These are phyloP conservation scores for Tapirus terrestris DNA, from an alignment of 2,113 vertebrate genomes.

Conservation along the genomic window DNA sequence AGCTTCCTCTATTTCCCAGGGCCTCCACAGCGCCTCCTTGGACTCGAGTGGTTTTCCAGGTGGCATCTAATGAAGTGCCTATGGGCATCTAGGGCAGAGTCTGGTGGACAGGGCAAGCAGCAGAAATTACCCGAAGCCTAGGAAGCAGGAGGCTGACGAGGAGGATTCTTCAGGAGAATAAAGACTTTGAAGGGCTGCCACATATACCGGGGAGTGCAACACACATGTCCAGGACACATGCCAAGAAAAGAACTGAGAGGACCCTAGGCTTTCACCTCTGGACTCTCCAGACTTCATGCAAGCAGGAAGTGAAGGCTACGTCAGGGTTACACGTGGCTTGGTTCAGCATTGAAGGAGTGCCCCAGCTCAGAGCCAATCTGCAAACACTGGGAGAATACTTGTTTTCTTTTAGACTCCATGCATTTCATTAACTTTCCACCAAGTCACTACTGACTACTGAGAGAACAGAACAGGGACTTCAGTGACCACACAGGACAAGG, in stretches of 20 bases:
- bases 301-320: neutral
- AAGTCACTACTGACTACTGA: neutral
- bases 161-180: neutral
- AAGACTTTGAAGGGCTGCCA: neutral
- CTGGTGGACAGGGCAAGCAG: too few species aligned
- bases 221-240: too few species aligned
- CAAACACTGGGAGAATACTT: neutral
- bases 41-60: neutral
- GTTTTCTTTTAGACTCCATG: neutral
- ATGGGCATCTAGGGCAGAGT: neutral
- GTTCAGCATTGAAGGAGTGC: rapidly evolving
- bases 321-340: neutral
- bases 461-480: neutral
- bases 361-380: neutral
- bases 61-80: neutral
- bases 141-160: neutral
- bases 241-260: neutral
- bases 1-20: neutral
- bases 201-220: neutral
- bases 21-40: neutral
- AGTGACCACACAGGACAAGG: neutral
- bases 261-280: too few species aligned
- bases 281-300: neutral
- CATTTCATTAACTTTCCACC: neutral
- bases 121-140: neutral